Evolutionary conservation across 2,888 invertebrate species (phyloP).

Genomic region (Oxycera nigricornis): DNA sequence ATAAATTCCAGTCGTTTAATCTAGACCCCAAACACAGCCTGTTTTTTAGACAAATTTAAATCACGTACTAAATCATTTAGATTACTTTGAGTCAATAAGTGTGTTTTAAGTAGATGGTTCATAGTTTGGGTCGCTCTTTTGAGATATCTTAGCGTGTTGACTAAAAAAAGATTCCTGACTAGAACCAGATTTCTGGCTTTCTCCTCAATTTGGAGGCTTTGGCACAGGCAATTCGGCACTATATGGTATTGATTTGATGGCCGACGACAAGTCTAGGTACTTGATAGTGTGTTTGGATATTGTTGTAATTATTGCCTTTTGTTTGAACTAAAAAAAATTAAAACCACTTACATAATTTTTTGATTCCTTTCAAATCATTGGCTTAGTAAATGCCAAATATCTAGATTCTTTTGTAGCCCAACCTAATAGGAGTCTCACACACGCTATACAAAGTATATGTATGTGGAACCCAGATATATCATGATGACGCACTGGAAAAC

Average conservation of each 20-base stretch:
- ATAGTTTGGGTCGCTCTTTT: slow-evolving; percentile 16
- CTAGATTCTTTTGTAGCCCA: slow-evolving; percentile 11
- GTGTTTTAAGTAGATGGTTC: slow-evolving; percentile 10
- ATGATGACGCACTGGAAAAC: no score
- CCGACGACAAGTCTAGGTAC: slow-evolving; percentile 29
- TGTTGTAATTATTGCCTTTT: slow-evolving; percentile 5
- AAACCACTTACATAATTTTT: slow-evolving; percentile 16
- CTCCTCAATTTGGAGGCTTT: slow-evolving; percentile 5
- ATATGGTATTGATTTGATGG: slow-evolving; percentile 17
- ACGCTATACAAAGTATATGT: no score
- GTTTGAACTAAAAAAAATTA: slow-evolving; percentile 21
- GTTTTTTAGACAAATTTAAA: not conserved
- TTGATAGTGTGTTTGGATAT: slow-evolving; percentile 25
- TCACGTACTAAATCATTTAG: no score
- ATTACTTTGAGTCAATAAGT: no score
- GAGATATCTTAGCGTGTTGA: not conserved
- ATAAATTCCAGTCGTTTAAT: slow-evolving; percentile 32
- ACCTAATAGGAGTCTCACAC: not conserved
- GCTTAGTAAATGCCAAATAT: not conserved
- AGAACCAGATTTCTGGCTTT: slow-evolving; percentile 19
- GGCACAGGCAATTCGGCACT: slow-evolving; percentile 35
- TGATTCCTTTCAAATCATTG: slow-evolving; percentile 25
- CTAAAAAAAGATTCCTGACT: not conserved
- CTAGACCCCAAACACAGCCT: slow-evolving; percentile 27
- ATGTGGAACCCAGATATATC: no score